These are phyloP conservation scores for Lepus americanus DNA, from an alignment of 2,113 vertebrate genomes.

Conservation along the genomic window DNA sequence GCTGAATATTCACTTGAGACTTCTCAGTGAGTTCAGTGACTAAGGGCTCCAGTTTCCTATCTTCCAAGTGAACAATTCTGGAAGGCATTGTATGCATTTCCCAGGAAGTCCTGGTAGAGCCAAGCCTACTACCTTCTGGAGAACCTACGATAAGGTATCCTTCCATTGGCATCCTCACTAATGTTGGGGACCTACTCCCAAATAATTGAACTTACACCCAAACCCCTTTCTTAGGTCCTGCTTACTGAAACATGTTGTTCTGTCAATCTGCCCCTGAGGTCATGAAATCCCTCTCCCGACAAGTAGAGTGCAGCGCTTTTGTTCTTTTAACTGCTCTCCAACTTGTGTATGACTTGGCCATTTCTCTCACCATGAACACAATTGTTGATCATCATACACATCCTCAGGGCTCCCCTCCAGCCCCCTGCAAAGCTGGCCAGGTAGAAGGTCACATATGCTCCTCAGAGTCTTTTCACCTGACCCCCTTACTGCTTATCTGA, in stretches of 20 bases:
- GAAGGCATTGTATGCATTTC: constrained; percentile 57
- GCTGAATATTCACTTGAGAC: not conserved
- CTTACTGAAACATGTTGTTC: not conserved
- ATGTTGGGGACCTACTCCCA: not conserved
- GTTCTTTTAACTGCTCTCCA: not conserved
- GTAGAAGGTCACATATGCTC: not conserved
- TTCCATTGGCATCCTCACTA: not conserved
- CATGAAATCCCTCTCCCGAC: not conserved
- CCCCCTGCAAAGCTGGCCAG: not conserved
- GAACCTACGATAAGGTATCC: not conserved
- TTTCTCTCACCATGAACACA: not conserved
- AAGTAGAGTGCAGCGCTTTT: not conserved
- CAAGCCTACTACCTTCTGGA: not conserved
- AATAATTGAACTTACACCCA: not conserved
- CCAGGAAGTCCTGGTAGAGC: constrained; percentile 41
- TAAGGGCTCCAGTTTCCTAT: constrained; percentile 53
- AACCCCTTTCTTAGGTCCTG: not conserved
- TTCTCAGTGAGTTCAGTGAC: not conserved
- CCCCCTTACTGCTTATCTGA: not conserved
- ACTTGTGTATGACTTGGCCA: not conserved
- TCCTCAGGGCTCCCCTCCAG: not conserved
- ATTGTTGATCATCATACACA: not conserved
- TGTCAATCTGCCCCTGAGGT: not conserved
- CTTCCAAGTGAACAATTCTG: constrained; percentile 44
- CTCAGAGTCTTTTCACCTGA: not conserved